Evolutionary conservation across 2,888 invertebrate genomes (phyloP), one percentile per base, ranked within the genome.

Genomic region (Frankliniella intonsa): DNA sequence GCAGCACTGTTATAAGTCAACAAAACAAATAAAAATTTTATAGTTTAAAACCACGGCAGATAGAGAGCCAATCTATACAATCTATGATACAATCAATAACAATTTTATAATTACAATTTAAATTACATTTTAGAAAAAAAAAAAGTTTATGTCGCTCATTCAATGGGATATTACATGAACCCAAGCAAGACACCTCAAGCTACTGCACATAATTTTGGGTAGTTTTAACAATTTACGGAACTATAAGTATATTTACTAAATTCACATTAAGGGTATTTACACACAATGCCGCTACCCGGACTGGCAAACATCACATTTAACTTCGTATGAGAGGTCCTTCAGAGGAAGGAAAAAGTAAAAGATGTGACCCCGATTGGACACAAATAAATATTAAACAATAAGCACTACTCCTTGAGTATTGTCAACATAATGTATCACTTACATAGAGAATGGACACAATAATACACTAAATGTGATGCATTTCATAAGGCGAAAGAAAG

Each of bases 241-340:
- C 69, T 76, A 8, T 76, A 76, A 76, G 22, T 76, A 76, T 25
- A 76, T 76, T 22, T 25, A 12, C 69, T 76, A 76, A 76, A 76
- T 62, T 62, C 62, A 62, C 62, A 25, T 25, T 76, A 76, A 76
- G 12, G 22, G 22, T 76, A 76, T 76, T 76, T 76, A 76, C 69
- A 76, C 69, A 25, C 69, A 76, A 76, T 76, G 69, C 69, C 69
- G 69, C 69, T 76, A 76, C 69, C 69, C 25, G 69, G 69, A 76
- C 69, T 76, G 69, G 69, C 69, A 76, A 76, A 76, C 69, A 76
- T 76, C 69, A 76, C 69, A 76, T 76, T 76, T 12, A 76, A 76
- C 69, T 22, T 76, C 69, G 69, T 76, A 76, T 76, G 69, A 76
- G 69, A 76, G 69, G 12, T 76, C 69, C 69, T 76, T 76, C 69